Base-by-base conservation (phyloP, 2,797 vertebrate genomes). In the Protonibea diacanthus region DNA sequence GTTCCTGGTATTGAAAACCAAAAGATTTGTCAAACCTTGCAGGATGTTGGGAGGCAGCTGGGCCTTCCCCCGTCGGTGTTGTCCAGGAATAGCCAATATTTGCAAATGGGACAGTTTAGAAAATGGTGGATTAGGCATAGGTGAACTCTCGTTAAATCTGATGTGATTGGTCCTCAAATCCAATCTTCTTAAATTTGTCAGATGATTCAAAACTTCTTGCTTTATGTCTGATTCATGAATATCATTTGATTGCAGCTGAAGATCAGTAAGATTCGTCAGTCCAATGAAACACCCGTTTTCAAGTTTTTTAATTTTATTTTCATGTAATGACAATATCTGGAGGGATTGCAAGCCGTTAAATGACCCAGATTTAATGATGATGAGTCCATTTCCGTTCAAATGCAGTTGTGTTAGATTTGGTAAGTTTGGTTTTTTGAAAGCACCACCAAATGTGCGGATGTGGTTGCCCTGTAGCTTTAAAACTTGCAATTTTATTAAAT, bases 91-190 rank as follows among this genome's bases (percentile, higher is more conserved):
- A 6, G 21, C 6, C 17, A 96, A 27, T 1, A 2, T 55, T 14
- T 89, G 77, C 4, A 96, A 81, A 2, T 5, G 80, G 40, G 73
- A 86, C 40, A 96, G 83, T 0, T 68, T 0, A 25, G 63, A 74
- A 81, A 95, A 95, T 0, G 94, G 94, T 11, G 94, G 87, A 2
- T 27, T 0, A 0, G 0, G 0, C 42, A 93, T 33, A 51, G 21
- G 1, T 9, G 13, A 3, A 12, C 5, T 44, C 0, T 6, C 0
- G 0, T 6, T 0, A 17, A 89, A 94, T 0, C 44, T 47, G 12
- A 95, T 87, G 6, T 63, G 71, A 80, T 96, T 96, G 0, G 90
- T 14, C 10, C 82, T 87, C 29, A 95, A n/a, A 58, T 91, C 71
- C 0, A 96, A 51, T 33, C 17, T 58, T 71, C 6, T 81, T 60